These are phyloP conservation scores for Limnothrissa miodon DNA, from an alignment of 2,113 vertebrate species.

Conservation along the genomic window DNA sequence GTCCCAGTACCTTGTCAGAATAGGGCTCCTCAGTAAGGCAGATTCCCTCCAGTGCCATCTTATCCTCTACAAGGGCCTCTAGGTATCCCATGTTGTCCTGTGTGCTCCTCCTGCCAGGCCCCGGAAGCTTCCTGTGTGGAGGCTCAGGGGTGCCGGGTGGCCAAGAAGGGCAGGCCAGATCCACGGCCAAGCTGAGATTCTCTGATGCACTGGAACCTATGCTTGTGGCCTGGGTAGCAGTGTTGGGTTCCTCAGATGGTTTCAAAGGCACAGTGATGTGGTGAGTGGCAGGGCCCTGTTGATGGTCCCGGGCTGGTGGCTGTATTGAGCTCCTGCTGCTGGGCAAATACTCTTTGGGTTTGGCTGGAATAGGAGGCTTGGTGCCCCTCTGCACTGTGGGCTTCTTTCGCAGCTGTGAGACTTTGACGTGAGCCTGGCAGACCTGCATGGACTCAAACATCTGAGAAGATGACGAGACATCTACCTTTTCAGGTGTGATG, in stretches of 20 bases:
- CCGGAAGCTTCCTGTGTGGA: not conserved
- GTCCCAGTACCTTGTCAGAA: conserved; percentile 74
- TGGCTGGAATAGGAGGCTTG: conserved; percentile 26
- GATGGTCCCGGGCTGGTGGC: conserved; percentile 9
- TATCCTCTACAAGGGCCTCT: conserved; percentile 73
- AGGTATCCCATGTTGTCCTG: conserved; percentile 66
- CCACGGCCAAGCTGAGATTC: not conserved
- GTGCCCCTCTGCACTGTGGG: not conserved
- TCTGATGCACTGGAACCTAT: too few species aligned
- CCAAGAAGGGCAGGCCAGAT: not conserved
- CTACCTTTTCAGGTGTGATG: not conserved
- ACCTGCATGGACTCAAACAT: not conserved
- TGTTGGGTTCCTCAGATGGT: not conserved
- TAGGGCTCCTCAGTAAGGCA: conserved; percentile 80
- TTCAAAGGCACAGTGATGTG: not conserved
- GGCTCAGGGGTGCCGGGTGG: not conserved
- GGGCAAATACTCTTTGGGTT: conserved; percentile 28
- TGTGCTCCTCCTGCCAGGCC: conserved; percentile 59
- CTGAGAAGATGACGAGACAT: not conserved
- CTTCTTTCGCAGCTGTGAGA: not conserved
- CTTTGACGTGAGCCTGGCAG: not conserved
- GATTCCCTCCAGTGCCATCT: conserved; percentile 71
- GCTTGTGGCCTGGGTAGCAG: not conserved
- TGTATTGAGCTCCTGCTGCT: not conserved
- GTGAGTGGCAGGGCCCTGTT: not conserved